Evolutionary conservation across 2,797 vertebrate genomes (phyloP).

Genomic region (Acanthiza pusilla): DNA sequence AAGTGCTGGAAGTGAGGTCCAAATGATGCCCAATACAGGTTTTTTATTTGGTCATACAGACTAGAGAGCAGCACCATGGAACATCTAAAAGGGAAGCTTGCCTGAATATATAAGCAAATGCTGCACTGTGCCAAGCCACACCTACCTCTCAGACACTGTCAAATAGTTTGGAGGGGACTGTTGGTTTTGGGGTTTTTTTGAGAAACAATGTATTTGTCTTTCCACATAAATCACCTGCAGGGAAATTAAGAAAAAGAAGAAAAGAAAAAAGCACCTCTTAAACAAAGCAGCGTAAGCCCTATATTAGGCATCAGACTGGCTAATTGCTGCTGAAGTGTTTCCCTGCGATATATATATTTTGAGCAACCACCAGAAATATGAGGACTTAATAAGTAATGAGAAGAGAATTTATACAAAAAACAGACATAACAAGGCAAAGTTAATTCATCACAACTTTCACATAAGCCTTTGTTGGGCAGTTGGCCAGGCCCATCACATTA

Average conservation of each 20-base stretch:
- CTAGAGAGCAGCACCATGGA: not conserved
- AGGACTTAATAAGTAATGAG: slow-evolving; percentile 52
- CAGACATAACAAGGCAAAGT: slow-evolving; percentile 72
- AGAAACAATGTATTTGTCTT: not conserved
- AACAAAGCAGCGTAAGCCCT: not conserved
- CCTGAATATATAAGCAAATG: not conserved
- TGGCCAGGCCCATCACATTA: slow-evolving; percentile 77
- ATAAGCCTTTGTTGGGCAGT: slow-evolving; percentile 77
- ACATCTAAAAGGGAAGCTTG: not conserved
- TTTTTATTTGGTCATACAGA: not conserved
- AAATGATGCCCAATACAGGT: not conserved
- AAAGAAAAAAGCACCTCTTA: not conserved
- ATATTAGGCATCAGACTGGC: not conserved
- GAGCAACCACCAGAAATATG: slow-evolving; percentile 57
- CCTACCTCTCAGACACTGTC: not conserved
- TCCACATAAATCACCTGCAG: slow-evolving; percentile 5
- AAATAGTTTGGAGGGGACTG: slow-evolving; percentile 13
- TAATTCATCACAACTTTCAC: slow-evolving; percentile 80
- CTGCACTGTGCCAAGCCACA: not conserved
- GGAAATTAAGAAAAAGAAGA: slow-evolving; percentile 3
- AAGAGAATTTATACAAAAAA: slow-evolving; percentile 59
- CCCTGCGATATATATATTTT: not conserved
- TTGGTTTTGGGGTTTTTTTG: not conserved
- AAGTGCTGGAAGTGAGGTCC: not conserved
- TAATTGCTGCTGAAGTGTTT: slow-evolving; percentile 50